Evolutionary conservation across 2,797 vertebrate genomes (phyloP), one percentile per base, ranked within the genome.

Genomic region (Carduelis carduelis): DNA sequence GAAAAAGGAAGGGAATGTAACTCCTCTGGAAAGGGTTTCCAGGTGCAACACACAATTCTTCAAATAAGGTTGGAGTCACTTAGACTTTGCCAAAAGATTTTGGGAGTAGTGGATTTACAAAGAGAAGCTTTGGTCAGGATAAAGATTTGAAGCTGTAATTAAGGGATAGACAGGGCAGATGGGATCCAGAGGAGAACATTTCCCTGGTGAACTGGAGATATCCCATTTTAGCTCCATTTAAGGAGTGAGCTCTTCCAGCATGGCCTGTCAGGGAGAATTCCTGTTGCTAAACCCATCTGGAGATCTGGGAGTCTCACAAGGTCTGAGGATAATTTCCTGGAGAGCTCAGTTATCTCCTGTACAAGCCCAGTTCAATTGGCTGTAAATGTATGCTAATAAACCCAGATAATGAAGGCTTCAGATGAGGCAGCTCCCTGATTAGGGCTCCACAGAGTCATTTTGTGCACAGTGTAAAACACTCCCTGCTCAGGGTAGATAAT

Each of bases 301-400:
- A 75, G 69, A 30, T 39, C 52, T 1, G 0, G 0, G 15, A 0
- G 2, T 27, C 56, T 72, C 85, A 2, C 52, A 66, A 3, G 1
- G 16, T 39, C 68, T 23, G 37, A 84, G 49, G 37, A 35, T 65
- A 14, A 90, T 77, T 87, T 89, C 60, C 75, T 87, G 74, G 64
- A 90, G 76, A 49, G 37, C 49, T 72, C 32, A 37, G 30, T 47
- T 75, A 74, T 59, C 14, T 2, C 81, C 84, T 88, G 27, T 32
- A 21, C 32, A 46, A 93, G 52, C 49, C 6, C 23, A 39, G 63
- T 28, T 95, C 74, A 86, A 30, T 47, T 90, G 63, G 19, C 83
- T 84, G 77, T 64, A 82, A 94, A 76, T 79, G 43, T 14, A 41
- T 90, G 81, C 89, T 87, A 87, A 93, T 89, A 92, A 92, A 87